phyloP scores from a whole-genome alignment of 2,113 vertebrate genomes.

The Acinonyx jubatus region DNA sequence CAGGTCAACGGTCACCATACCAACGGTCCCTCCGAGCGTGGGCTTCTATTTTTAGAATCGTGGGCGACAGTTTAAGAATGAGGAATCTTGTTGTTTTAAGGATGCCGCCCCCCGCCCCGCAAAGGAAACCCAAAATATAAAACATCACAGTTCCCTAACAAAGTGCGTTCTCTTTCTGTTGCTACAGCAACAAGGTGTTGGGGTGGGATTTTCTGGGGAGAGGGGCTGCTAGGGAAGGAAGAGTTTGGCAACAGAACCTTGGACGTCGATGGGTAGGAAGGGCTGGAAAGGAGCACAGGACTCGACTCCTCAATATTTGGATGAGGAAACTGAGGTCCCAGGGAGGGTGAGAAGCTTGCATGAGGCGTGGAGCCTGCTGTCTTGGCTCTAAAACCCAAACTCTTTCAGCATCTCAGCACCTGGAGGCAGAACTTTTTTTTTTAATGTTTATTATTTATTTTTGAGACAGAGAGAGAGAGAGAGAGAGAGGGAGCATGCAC shows the following conservation, averaged over 20 bases:
- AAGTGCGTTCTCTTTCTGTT: accelerated
- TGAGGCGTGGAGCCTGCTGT: background rate
- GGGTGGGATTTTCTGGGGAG: background rate
- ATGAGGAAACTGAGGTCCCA: background rate
- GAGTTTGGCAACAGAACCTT: no score
- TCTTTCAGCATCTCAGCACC: no score
- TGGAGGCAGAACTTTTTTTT: background rate
- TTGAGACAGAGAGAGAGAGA: no score
- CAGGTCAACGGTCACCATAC: background rate
- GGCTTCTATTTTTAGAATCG: background rate
- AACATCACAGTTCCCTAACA: background rate
- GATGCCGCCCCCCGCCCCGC: background rate
- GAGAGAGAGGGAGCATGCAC: no score
- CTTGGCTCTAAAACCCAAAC: background rate
- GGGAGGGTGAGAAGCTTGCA: no score
- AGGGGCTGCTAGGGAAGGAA: background rate
- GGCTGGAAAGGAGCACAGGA: background rate
- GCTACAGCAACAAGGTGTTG: accelerated
- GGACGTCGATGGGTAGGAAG: background rate
- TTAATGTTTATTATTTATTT: no score
- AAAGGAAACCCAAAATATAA: background rate
- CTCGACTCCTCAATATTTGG: background rate
- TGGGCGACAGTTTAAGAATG: background rate
- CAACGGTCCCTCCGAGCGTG: accelerated
- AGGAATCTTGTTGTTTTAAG: background rate